Evolutionary conservation across 1,140 invertebrate species (phyloP).

Genomic region (Bombus picipes): DNA sequence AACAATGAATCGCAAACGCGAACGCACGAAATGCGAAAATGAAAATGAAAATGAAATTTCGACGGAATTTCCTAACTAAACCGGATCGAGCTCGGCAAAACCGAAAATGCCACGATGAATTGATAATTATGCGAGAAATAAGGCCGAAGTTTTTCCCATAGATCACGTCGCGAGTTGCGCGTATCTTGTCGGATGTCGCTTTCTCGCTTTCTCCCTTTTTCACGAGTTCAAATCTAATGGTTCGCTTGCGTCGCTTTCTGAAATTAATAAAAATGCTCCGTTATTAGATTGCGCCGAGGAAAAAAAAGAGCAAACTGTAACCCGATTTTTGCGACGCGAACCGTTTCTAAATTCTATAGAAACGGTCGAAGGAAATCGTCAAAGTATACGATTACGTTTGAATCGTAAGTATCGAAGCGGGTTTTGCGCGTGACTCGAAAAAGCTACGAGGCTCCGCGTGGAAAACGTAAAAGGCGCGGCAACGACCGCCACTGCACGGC

Average conservation of each 20-base stretch:
- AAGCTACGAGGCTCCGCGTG: constrained; percentile 61
- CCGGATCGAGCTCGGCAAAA: background rate
- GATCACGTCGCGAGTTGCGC: too few species aligned
- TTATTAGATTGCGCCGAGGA: too few species aligned
- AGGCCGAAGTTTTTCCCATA: background rate
- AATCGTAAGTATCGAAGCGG: constrained; percentile 19
- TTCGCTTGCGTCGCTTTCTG: accelerated
- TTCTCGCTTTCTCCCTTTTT: too few species aligned
- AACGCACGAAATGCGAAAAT: background rate
- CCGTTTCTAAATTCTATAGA: background rate
- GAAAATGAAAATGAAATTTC: background rate
- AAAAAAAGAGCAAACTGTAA: too few species aligned
- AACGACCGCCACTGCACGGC: constrained; percentile 22
- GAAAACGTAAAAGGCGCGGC: constrained; percentile 72
- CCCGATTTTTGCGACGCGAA: background rate
- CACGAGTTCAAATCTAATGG: too few species aligned
- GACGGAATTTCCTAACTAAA: background rate
- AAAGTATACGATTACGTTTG: background rate
- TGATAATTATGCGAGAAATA: background rate
- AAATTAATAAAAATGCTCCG: too few species aligned
- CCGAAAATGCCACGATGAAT: background rate
- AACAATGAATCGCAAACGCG: background rate
- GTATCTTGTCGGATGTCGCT: too few species aligned
- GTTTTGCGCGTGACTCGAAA: constrained; percentile 68
- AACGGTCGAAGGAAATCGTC: background rate